Conservation (phyloP, 92 coral and sea anemone species). For the Zoanthus gigantus region DNA sequence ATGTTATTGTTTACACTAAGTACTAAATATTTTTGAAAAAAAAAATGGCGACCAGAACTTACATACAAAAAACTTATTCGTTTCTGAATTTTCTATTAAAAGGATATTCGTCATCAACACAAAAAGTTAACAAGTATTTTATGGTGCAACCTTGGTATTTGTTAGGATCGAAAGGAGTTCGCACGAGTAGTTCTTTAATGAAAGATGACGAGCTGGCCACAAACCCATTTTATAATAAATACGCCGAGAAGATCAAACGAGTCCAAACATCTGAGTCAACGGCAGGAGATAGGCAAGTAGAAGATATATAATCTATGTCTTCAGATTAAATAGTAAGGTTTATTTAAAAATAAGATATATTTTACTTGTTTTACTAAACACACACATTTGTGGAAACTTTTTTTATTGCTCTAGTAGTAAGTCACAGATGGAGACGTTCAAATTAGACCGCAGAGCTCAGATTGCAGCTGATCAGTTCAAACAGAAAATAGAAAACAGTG, state of each 20-base stretch:
- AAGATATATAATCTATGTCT: not conserved
- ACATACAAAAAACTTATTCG: not conserved
- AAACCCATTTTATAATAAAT: constrained; percentile 33
- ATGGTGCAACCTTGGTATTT: not conserved
- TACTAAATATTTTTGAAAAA: too few species aligned
- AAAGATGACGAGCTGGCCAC: constrained; percentile 10
- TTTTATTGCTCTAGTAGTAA: not conserved
- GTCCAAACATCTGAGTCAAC: not conserved
- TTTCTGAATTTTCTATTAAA: not conserved
- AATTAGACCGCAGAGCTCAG: constrained; percentile 54
- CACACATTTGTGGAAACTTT: not conserved
- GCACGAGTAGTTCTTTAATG: constrained; percentile 16
- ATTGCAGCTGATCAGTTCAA: constrained; percentile 73
- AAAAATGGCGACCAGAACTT: constrained; percentile 25
- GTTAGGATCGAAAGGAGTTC: not conserved
- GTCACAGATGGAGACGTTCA: constrained; percentile 45
- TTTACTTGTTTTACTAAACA: not conserved
- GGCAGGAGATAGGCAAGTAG: constrained; percentile 12
- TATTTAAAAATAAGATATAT: not conserved
- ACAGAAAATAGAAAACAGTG: constrained; percentile 25
- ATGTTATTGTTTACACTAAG: not conserved
- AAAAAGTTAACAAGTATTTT: not conserved
- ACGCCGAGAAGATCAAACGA: constrained; percentile 35
- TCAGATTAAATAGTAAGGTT: not conserved
- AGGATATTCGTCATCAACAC: not conserved